These are phyloP conservation scores for Neodiprion fabricii DNA, from an alignment of 1,140 invertebrate species.

Conservation along the genomic window DNA sequence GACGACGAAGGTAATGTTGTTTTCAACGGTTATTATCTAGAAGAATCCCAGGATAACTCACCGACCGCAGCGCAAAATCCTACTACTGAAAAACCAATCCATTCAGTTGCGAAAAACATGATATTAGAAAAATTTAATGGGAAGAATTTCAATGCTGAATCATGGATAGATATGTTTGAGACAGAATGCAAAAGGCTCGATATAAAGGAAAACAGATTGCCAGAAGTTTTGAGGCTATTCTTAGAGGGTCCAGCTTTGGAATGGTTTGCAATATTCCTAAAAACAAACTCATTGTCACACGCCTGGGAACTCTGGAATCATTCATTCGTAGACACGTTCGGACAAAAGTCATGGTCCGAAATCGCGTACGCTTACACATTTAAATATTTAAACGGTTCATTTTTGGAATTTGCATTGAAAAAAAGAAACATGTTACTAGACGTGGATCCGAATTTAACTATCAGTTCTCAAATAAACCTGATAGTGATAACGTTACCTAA, in stretches of 20 bases:
- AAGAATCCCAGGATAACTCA: neutral
- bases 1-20: constrained; percentile 23
- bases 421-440: constrained; percentile 25
- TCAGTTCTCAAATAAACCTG: constrained; percentile 22
- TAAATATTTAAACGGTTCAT: constrained; percentile 21
- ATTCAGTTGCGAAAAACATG: constrained; percentile 4
- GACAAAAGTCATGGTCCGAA: constrained; percentile 14
- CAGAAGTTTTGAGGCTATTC: constrained; percentile 13
- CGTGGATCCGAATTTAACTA: constrained; percentile 9
- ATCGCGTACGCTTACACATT: constrained; percentile 18
- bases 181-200: constrained; percentile 15
- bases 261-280: constrained; percentile 8
- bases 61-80: neutral
- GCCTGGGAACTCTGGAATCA: constrained; percentile 19
- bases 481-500: constrained; percentile 19
- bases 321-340: constrained; percentile 20
- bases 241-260: constrained; percentile 19
- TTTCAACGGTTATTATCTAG: constrained; percentile 17
- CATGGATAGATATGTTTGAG: constrained; percentile 9
- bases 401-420: constrained; percentile 24
- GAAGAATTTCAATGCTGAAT: constrained; percentile 16
- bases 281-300: constrained; percentile 5
- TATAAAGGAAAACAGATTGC: constrained; percentile 19
- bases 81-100: neutral
- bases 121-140: constrained; percentile 20